Evolutionary conservation across 1,140 invertebrate genomes (phyloP).

Genomic region (Harlomillsia oculata): DNA sequence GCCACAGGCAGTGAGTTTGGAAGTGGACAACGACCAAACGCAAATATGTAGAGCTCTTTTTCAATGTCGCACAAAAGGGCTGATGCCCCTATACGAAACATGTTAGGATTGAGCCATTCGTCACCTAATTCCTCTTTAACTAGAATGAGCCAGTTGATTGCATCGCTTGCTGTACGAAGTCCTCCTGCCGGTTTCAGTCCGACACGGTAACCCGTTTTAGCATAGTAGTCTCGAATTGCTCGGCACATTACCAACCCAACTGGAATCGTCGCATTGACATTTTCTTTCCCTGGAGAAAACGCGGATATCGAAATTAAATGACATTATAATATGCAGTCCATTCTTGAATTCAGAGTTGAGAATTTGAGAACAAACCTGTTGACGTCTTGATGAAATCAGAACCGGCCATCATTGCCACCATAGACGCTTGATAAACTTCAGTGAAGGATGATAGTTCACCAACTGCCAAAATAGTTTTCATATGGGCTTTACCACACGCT

Average conservation of each 20-base stretch:
- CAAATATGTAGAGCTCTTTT: conserved; percentile 44
- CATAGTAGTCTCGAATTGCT: conserved; percentile 76
- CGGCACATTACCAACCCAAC: conserved; percentile 87
- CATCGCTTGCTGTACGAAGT: conserved; percentile 75
- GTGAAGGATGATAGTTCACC: conserved; percentile 80
- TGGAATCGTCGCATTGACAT: conserved; percentile 83
- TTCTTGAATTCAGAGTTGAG: neutral
- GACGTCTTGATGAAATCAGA: conserved; percentile 99
- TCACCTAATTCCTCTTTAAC: conserved; percentile 75
- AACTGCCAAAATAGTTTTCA: conserved; percentile 91
- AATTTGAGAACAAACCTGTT: conserved; percentile 56
- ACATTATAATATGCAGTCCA: neutral
- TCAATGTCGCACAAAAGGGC: conserved; percentile 72
- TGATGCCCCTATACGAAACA: conserved; percentile 93
- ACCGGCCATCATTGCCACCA: conserved; percentile 89
- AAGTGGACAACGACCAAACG: conserved; percentile 31
- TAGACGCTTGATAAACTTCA: conserved; percentile 84
- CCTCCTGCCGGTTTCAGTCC: conserved; percentile 97
- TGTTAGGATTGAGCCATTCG: conserved; percentile 68
- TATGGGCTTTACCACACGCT: conserved; percentile 63
- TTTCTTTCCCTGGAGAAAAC: conserved; percentile 59
- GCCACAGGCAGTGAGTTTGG: conserved; percentile 17
- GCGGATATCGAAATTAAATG: neutral
- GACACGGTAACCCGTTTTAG: conserved; percentile 64
- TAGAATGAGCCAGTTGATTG: conserved; percentile 74